Percentiles rank a stretch among this genome's conserved stretches.
Conservation (phyloP, 2,113 vertebrate genomes). For the Malurus cyaneus region DNA sequence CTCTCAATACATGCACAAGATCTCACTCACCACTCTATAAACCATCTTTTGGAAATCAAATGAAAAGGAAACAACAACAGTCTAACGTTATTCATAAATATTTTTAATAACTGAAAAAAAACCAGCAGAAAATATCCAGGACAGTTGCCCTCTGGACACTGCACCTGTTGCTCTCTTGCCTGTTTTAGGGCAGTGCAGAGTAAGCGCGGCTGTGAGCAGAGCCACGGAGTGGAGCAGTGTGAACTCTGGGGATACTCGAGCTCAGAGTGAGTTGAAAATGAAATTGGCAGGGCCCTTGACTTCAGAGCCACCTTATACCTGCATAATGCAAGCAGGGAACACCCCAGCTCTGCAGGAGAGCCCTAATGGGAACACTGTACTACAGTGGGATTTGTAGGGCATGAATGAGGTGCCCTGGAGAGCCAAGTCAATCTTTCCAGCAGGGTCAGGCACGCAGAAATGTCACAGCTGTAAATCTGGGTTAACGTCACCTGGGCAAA, state of each 20-base stretch:
- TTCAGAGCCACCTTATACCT: not conserved
- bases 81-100: constrained; percentile 28
- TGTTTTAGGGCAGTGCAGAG: constrained; percentile 33
- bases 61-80: not conserved
- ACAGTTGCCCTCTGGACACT: constrained; percentile 7
- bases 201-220: not conserved
- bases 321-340: not conserved
- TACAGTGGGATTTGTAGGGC: not conserved
- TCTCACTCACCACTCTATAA: not conserved
- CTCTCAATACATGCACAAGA: not conserved
- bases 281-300: not conserved
- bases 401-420: not conserved
- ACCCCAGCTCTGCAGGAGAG: not conserved
- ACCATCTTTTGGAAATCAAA: not conserved
- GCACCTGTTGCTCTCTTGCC: constrained; percentile 49
- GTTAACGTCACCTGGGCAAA: constrained; percentile 22
- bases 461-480: constrained; percentile 22
- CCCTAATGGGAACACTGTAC: not conserved
- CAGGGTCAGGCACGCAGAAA: not conserved
- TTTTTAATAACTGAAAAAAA: constrained; percentile 8
- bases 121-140: not conserved
- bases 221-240: not conserved
- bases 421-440: not conserved
- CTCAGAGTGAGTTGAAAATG: not conserved
- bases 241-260: not conserved